These are phyloP conservation scores for Trypoxylon attenuatum DNA, from an alignment of 2,888 invertebrate species.

Conservation along the genomic window DNA sequence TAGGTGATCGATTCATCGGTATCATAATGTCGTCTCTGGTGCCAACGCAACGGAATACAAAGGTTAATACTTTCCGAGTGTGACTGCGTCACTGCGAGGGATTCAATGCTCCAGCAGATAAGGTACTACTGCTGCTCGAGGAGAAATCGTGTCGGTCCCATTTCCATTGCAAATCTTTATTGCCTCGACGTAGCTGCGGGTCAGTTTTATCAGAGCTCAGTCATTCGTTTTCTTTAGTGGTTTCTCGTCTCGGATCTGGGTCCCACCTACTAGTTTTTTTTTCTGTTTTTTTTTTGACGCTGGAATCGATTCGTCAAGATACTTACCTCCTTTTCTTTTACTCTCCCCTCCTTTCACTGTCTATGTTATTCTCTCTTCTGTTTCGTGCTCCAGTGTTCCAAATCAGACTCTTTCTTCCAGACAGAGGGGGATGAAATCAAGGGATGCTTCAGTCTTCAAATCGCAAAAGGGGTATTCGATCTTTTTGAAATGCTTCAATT, in stretches of 20 bases:
- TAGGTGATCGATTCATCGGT: constrained; percentile 7
- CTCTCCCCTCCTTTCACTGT: background rate
- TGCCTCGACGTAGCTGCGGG: constrained; percentile 28
- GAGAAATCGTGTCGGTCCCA: constrained; percentile 23
- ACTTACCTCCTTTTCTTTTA: background rate
- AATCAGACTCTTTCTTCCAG: too few relatives aligned
- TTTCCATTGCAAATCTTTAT: constrained; percentile 56
- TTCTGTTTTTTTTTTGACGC: constrained; percentile 6
- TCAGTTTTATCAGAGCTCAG: constrained; percentile 48
- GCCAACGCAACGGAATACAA: constrained; percentile 1
- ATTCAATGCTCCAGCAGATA: constrained; percentile 34
- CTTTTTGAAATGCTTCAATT: constrained; percentile 6
- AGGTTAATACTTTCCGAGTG: constrained; percentile 32
- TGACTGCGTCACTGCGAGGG: constrained; percentile 1
- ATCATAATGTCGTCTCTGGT: background rate
- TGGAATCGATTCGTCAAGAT: constrained; percentile 41
- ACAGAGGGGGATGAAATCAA: too few relatives aligned
- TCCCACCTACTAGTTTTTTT: background rate
- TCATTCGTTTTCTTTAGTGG: constrained; percentile 48
- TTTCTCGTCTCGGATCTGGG: constrained; percentile 6
- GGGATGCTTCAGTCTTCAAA: too few relatives aligned
- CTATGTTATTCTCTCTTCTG: background rate
- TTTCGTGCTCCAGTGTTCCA: constrained; percentile 6
- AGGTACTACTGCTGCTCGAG: constrained; percentile 15
- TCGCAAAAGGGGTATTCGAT: background rate